phyloP scores from a whole-genome alignment of 2,113 vertebrate species.

The Passerina amoena region DNA sequence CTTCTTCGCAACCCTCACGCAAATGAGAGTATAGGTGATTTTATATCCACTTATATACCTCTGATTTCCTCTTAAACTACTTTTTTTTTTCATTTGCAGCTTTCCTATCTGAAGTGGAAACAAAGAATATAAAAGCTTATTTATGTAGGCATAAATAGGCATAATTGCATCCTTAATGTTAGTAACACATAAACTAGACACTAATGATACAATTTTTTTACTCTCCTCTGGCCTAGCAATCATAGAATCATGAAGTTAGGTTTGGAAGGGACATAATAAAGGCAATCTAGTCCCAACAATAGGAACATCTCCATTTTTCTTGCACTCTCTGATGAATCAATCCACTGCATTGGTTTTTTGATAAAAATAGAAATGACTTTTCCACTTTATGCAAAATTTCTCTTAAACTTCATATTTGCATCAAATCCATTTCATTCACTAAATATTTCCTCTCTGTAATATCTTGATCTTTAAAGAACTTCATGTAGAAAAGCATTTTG shows the following conservation, averaged over 20 bases:
- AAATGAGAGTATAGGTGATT: background rate
- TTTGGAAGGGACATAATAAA: background rate
- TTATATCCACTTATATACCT: background rate
- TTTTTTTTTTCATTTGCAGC: background rate
- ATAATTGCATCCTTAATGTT: background rate
- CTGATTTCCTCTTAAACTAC: background rate
- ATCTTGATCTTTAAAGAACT: background rate
- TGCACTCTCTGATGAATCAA: background rate
- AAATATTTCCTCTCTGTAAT: background rate
- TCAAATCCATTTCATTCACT: background rate
- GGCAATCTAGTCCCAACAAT: background rate
- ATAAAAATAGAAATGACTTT: background rate
- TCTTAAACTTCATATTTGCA: background rate
- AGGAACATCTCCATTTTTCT: background rate
- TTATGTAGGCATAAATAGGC: background rate
- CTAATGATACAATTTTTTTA: background rate
- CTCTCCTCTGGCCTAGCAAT: background rate
- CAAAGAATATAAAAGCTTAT: background rate
- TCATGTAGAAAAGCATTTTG: background rate
- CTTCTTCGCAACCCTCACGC: background rate
- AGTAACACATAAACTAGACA: background rate
- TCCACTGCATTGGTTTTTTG: background rate
- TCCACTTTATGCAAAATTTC: background rate
- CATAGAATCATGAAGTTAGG: background rate
- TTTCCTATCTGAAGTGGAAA: background rate